Evolutionary conservation across 2,797 vertebrate species (phyloP), one percentile per base, ranked within the genome.

Genomic region (Rousettus madagascariensis): DNA sequence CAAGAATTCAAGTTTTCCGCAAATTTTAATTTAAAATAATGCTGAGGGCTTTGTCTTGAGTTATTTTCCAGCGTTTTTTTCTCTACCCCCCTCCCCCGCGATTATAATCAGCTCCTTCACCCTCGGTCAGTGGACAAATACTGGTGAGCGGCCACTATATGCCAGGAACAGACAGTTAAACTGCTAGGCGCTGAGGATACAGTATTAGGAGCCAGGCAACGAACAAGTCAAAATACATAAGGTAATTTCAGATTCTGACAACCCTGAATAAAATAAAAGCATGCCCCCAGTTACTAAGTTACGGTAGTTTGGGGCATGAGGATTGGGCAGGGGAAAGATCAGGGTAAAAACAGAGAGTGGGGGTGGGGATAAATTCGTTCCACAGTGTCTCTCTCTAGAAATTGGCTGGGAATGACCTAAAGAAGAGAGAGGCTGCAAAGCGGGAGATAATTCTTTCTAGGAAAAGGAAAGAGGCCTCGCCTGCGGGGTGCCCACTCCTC

Each of bases 391-490:
- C 63, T 83, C 71, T 82, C 63, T 82, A 68, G 68, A 82, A 74
- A 79, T 87, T 84, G 90, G 24, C 83, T 90, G 68, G 78, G 65
- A 63, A 69, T 86, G 91, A 94, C 87, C 93, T 86, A 38, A 78
- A 96, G 75, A 53, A 92, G 79, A 61, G 33, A 87, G 77, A 96
- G 86, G 38, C 86, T 90, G 90, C 92, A 89, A 75, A 80, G 79
- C 30, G 17, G 68, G 77, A 91, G 68, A 91, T 72, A 51, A 66
- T 96, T 98, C 97, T 97, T 97, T 97, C 97, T 94, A 98, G 96
- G 96, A 97, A 98, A 97, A 91, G 57, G 30, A 80, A 38, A 92
- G 78, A 43, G 59, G 80, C 74, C 89, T 86, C 36, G 66, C 26
- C 74, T 53, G 49, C n/a, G 2, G 80, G 86, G 79, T 92, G 89